Base-by-base conservation (phyloP, 2,113 vertebrate genomes). In the Bufo bufo region DNA sequence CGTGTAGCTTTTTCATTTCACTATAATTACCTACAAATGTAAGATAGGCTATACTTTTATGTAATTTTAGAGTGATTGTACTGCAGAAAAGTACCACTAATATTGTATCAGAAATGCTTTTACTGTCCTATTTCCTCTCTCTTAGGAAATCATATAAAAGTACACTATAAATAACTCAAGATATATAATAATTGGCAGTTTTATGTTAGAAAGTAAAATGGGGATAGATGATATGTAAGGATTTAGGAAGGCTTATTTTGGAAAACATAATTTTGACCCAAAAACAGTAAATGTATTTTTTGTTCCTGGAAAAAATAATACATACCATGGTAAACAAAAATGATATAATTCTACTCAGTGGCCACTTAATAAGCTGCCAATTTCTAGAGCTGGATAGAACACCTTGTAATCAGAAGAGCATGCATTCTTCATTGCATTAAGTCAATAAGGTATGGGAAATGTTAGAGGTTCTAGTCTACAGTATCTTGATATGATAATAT, bases 21-120 rank as follows among this genome's bases (percentile, higher is more conserved):
- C n/a, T 33, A 43, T 33, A 71, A 71, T 71, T 13, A 13, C 23
- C 23, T 43, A 71, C 23, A 63, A 20, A 20, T 63, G 19, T 63
- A 20, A 69, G 66, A 69, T 43, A 71, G 12, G 12, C 19, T 50
- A 17, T 23, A 52, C 45, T 83, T 83, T 23, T 19, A 66, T 65
- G 80, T 50, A 45, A 82, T 82, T 82, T 82, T 82, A 65, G 17
- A 3, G 45, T 20, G 66, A 66, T 82, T 50, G 65, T 61, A 4
- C 56, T 16, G 20, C 11, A 82, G 80, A 82, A 82, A 82, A 82
- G 17, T 65, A n/a, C 9, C 43, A 83, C 59, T 50, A 13, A 50
- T 66, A 12, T n/a, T 83, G 45, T 50, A 45, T 69, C 20, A 63
- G 52, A 11, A 65, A 49, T 11, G 4, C 81, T 80, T 58, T 80